phyloP scores from a whole-genome alignment of 2,888 invertebrate species.

The Galerucella pusilla region DNA sequence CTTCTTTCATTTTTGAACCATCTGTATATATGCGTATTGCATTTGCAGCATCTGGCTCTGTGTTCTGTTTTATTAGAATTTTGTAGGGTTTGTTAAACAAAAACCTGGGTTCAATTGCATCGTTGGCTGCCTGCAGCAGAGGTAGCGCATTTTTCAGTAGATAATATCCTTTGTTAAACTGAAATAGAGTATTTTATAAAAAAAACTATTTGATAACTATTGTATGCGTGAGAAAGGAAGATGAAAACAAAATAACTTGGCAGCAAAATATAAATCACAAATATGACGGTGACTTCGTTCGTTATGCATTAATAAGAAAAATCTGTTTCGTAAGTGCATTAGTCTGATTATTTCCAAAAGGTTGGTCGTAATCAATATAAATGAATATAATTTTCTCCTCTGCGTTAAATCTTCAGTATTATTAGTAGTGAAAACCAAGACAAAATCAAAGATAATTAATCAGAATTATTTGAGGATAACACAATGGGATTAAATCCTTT shows the following conservation, averaged over 20 bases:
- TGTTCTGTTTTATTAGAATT: too few species aligned
- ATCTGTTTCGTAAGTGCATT: conserved; percentile 13
- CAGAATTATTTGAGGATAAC: conserved; percentile 28
- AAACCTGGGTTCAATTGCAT: too few species aligned
- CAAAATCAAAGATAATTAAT: conserved; percentile 31
- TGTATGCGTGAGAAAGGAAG: neutral
- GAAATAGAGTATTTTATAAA: too few species aligned
- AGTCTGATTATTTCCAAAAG: conserved; percentile 8
- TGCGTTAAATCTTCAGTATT: conserved; percentile 19
- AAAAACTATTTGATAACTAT: neutral
- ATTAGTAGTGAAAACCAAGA: conserved; percentile 33
- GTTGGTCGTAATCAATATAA: conserved; percentile 11
- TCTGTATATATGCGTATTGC: too few species aligned
- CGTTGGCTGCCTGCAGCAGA: too few species aligned
- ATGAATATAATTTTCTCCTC: conserved; percentile 22
- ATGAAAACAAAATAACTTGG: neutral
- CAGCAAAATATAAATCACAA: neutral
- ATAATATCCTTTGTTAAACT: too few species aligned
- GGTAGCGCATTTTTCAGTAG: too few species aligned
- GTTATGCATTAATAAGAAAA: conserved; percentile 4
- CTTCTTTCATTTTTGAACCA: too few species aligned
- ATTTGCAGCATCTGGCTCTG: too few species aligned
- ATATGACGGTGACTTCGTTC: neutral
- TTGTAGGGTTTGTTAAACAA: too few species aligned
- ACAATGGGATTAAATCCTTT: conserved; percentile 34